Evolutionary conservation across 2,797 vertebrate genomes (phyloP).

Genomic region (Neosalanx taihuensis): DNA sequence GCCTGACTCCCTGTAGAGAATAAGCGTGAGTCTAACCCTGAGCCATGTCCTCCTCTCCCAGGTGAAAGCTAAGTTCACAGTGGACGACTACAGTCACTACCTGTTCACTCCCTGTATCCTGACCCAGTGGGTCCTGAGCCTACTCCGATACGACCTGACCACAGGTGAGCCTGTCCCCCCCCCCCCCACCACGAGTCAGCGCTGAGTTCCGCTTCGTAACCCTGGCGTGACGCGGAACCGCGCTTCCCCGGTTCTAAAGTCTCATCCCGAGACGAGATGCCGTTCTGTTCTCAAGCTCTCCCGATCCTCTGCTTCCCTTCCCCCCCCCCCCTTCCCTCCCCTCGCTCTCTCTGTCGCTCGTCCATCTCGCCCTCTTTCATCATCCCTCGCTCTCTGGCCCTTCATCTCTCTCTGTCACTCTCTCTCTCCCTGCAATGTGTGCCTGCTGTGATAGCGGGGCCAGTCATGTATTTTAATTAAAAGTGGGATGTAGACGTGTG

Average conservation of each 20-base stretch:
- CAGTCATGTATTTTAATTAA: constrained; percentile 64
- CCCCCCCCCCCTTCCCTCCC: constrained; percentile 14
- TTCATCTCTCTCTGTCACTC: constrained; percentile 51
- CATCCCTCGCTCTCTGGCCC: constrained; percentile 44
- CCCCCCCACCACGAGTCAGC: too few relatives aligned
- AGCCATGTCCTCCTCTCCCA: constrained; percentile 51
- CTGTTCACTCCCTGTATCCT: constrained; percentile 93
- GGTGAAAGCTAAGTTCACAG: constrained; percentile 89
- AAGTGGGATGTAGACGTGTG: constrained; percentile 47
- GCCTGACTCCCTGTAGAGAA: background rate
- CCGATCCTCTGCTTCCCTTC: constrained; percentile 10
- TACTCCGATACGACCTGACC: constrained; percentile 91
- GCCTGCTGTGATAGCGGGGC: constrained; percentile 58
- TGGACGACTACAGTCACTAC: constrained; percentile 95
- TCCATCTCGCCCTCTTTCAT: constrained; percentile 46
- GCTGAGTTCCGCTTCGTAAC: too few relatives aligned
- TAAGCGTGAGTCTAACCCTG: constrained; percentile 10
- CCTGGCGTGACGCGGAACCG: too few relatives aligned
- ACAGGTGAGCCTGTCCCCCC: constrained; percentile 75
- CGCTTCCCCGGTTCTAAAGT: too few relatives aligned
- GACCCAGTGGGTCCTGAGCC: constrained; percentile 94
- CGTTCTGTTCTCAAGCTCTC: background rate
- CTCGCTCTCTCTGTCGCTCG: constrained; percentile 33
- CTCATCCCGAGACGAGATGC: too few relatives aligned
- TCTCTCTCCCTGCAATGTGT: constrained; percentile 51